These are phyloP conservation scores for Struthidea cinerea DNA, from an alignment of 2,113 vertebrate genomes.

Conservation along the genomic window DNA sequence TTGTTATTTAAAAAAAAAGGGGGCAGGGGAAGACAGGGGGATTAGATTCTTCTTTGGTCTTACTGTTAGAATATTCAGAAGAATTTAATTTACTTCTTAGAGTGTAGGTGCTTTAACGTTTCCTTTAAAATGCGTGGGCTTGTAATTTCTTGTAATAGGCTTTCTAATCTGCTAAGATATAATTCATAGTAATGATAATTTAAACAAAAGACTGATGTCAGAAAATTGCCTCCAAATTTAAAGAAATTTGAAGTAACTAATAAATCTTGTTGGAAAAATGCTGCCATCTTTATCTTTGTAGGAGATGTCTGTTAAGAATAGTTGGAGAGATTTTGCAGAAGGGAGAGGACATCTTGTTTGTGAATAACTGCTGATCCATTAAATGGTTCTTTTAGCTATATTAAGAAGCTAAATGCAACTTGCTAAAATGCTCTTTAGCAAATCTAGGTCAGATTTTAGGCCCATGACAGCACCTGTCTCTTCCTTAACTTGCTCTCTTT, in stretches of 20 bases:
- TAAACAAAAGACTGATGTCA: not conserved
- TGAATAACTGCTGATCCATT: not conserved
- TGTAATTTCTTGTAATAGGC: not conserved
- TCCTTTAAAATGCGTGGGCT: not conserved
- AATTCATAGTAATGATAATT: not conserved
- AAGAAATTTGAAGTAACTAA: not conserved
- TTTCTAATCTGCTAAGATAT: not conserved
- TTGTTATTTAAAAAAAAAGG: not conserved
- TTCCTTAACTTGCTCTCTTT: not conserved
- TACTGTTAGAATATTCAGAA: not conserved
- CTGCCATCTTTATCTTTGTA: not conserved
- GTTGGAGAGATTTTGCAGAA: not conserved
- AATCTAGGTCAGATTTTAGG: slow-evolving; percentile 1
- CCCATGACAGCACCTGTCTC: not conserved
- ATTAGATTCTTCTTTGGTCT: not conserved
- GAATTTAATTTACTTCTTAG: not conserved
- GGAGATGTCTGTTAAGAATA: not conserved
- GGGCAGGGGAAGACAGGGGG: fast-evolving
- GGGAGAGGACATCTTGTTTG: not conserved
- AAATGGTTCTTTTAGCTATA: not conserved
- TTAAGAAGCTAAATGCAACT: not conserved
- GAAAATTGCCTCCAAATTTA: not conserved
- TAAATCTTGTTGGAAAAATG: not conserved
- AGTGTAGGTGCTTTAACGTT: not conserved
- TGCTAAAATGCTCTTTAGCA: not conserved